Conservation (phyloP, 2,797 vertebrate species). For the Channallabes apus region DNA sequence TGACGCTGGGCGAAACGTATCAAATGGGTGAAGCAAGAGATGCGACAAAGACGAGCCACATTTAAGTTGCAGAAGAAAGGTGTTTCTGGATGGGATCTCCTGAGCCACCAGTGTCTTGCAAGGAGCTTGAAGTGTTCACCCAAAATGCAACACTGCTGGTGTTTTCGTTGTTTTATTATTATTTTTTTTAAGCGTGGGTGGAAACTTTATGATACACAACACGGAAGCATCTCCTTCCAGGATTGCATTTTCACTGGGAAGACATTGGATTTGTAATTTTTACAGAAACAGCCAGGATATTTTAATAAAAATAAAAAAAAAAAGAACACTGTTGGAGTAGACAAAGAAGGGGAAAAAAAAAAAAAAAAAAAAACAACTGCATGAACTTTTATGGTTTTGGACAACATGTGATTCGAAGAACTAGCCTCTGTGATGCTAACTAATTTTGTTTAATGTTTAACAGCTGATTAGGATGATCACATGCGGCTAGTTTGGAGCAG, state of each 20-base stretch:
- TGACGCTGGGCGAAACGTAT: background rate
- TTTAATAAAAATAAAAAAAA: background rate
- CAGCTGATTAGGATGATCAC: background rate
- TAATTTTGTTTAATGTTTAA: background rate
- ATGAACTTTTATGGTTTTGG: too few species aligned
- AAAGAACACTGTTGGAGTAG: background rate
- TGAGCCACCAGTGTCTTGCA: background rate
- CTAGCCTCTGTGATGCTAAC: background rate
- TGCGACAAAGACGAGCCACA: background rate
- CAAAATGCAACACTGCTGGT: constrained; percentile 2
- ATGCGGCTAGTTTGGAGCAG: background rate
- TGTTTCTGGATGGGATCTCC: background rate
- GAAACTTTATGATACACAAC: background rate
- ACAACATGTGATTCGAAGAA: too few species aligned
- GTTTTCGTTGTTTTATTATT: background rate
- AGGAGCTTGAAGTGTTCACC: background rate
- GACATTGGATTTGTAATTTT: background rate
- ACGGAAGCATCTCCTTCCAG: background rate
- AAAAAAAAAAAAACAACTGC: background rate
- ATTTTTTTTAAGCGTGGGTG: background rate
- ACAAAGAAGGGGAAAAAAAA: too few species aligned
- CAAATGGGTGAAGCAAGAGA: background rate
- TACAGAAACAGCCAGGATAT: background rate
- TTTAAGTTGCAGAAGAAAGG: background rate
- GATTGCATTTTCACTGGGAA: background rate